A percentile compares a stretch with the other conserved stretches of the same genome.
Conservation (phyloP, 2,888 invertebrate species). For the Phyllotreta striolata region DNA sequence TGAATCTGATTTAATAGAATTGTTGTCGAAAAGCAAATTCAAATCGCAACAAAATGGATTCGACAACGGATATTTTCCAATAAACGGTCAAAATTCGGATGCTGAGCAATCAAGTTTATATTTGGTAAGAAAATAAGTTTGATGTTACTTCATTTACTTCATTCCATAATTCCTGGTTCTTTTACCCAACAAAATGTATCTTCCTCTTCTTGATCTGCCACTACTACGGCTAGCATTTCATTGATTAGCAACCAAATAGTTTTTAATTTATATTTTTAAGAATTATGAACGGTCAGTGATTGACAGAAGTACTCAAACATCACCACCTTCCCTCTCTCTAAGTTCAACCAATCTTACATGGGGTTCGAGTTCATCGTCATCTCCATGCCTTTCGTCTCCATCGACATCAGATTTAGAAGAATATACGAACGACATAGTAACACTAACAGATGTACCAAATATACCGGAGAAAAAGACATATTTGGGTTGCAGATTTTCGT, state of each 20-base stretch:
- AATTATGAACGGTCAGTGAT: slow-evolving; percentile 39
- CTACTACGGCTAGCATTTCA: too few relatives aligned
- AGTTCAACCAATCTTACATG: slow-evolving; percentile 63
- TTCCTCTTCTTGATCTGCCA: too few relatives aligned
- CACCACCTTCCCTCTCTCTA: slow-evolving; percentile 57
- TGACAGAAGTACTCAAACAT: slow-evolving; percentile 54
- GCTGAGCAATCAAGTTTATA: neutral
- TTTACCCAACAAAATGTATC: neutral
- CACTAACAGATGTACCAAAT: slow-evolving; percentile 23
- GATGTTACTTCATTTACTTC: too few relatives aligned
- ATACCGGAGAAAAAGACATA: slow-evolving; percentile 45
- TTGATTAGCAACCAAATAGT: slow-evolving; percentile 1
- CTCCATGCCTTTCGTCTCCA: slow-evolving; percentile 50
- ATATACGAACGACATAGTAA: neutral
- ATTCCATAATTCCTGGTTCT: too few relatives aligned
- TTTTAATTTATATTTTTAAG: slow-evolving; percentile 39
- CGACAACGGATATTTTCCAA: neutral
- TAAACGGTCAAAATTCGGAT: neutral
- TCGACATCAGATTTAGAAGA: slow-evolving; percentile 53
- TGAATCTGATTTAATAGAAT: slow-evolving; percentile 50
- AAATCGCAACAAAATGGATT: slow-evolving; percentile 8
- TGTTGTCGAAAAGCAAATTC: slow-evolving; percentile 45
- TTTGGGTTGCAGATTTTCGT: slow-evolving; percentile 59
- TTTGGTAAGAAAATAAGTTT: neutral
- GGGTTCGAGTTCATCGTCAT: slow-evolving; percentile 60